A percentile compares a stretch with the other conserved stretches of the same genome.
Evolutionary conservation across 2,113 vertebrate genomes (phyloP).

Genomic region (Pseudorasbora parva): DNA sequence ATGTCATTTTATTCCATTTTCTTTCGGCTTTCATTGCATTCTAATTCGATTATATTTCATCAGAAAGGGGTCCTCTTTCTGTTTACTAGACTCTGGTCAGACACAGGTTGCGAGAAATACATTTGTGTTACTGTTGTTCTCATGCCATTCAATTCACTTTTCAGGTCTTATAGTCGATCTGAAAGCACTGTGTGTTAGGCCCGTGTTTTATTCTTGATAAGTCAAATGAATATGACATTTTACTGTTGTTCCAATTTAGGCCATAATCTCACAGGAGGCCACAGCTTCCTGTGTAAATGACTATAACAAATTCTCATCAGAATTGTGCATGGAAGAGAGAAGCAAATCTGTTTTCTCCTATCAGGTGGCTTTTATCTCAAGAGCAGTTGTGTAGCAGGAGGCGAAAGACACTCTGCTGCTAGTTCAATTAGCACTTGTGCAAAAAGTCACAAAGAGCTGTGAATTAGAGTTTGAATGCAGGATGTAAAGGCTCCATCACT

Average conservation of each 20-base stretch:
- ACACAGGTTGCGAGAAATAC: neutral
- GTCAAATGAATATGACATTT: slow-evolving; percentile 19
- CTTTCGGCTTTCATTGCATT: neutral
- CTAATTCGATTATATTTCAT: neutral
- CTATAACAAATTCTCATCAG: slow-evolving; percentile 33
- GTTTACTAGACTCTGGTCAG: slow-evolving; percentile 4
- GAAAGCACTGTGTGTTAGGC: neutral
- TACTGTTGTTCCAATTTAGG: slow-evolving; percentile 33
- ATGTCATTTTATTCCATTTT: neutral
- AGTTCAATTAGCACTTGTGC: slow-evolving; percentile 39
- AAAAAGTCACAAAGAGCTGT: slow-evolving; percentile 23
- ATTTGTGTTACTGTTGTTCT: neutral
- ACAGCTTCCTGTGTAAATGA: slow-evolving; percentile 4
- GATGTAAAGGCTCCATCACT: neutral
- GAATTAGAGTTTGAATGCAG: slow-evolving; percentile 33
- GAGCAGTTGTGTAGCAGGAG: slow-evolving; percentile 17
- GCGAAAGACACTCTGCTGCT: slow-evolving; percentile 10
- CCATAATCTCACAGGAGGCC: slow-evolving; percentile 15
- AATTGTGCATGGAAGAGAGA: slow-evolving; percentile 6
- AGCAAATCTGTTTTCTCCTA: slow-evolving; percentile 17
- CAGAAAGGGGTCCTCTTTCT: neutral
- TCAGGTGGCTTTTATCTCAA: slow-evolving; percentile 23
- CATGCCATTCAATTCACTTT: slow-evolving; percentile 6
- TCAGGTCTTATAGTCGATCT: neutral
- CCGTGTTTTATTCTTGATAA: slow-evolving; percentile 9